Percentiles rank a stretch among this genome's conserved stretches.
phyloP scores from a whole-genome alignment of 2,797 vertebrate species.

The Girardinus metallicus region DNA sequence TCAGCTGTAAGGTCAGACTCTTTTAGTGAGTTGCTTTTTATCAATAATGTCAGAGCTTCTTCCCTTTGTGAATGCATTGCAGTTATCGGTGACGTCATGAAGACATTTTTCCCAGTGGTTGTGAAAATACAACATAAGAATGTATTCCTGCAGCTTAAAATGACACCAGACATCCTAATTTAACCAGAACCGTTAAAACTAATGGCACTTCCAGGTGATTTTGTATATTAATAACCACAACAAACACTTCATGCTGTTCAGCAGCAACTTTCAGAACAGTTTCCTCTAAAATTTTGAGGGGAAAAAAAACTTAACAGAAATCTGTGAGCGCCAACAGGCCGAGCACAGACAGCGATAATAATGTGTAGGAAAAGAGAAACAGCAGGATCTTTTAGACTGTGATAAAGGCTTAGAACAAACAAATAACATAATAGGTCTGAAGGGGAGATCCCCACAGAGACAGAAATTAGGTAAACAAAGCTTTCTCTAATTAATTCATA shows the following conservation, averaged over 20 bases:
- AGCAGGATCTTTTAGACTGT: neutral
- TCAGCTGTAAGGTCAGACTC: neutral
- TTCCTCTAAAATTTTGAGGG: slow-evolving; percentile 4
- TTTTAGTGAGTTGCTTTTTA: neutral
- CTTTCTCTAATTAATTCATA: slow-evolving; percentile 7
- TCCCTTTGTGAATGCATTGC: neutral
- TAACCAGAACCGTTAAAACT: neutral
- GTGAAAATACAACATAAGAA: neutral
- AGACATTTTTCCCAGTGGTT: neutral
- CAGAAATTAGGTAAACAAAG: slow-evolving; percentile 6
- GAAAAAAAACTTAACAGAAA: neutral
- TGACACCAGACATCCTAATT: neutral
- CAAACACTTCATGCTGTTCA: neutral
- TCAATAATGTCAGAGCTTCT: neutral
- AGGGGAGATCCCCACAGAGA: slow-evolving; percentile 5
- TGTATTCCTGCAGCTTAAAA: neutral
- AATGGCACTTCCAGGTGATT: neutral
- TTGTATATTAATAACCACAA: slow-evolving; percentile 8
- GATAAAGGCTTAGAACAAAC: slow-evolving; percentile 22
- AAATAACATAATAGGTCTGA: slow-evolving; percentile 13
- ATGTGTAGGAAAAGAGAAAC: slow-evolving; percentile 15
- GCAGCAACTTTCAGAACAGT: neutral
- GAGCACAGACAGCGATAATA: slow-evolving; percentile 11
- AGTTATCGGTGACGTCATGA: too few relatives aligned
- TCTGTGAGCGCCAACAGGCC: neutral